Evolutionary conservation across 2,888 invertebrate species (phyloP), one percentile per base, ranked within the genome.

Genomic region (Proisotoma minuta): DNA sequence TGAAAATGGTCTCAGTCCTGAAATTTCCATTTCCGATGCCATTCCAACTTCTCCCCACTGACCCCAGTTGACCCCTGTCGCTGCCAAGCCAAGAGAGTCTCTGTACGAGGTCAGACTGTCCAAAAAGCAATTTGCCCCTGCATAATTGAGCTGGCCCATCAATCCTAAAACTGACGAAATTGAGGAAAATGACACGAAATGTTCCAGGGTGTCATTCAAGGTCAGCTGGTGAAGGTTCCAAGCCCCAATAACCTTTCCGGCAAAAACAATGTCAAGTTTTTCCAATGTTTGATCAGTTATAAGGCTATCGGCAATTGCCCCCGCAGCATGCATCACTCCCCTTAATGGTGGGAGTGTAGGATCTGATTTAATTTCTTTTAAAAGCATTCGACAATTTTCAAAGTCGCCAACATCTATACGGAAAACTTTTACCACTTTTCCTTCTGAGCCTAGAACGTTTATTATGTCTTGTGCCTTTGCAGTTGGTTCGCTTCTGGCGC

Each of bases 141-240:
- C 54, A 34, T 67, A 62, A 43, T 63, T 63, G 8, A 39, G 15
- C 51, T 67, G 66, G 15, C 68, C 68, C 4, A 65, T 49, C 15
- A 53, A 43, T 0, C 62, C 64, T 12, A 62, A 60, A 4, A 59
- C 4, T n/a, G 60, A 39, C 12, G 60, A 58, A 4, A 65, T 49
- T 0, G 65, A 65, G 1, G 65, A 65, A 51, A 65, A 68, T 12
- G 65, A 15, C 1, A 68, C 65, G 50, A 68, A 68, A 28, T 63
- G 63, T 39, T 68, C 68, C 57, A 68, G 52, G 5, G 18, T 26
- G 24, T 23, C 39, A 10, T 59, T 26, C 56, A 60, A 53, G 2
- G 67, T 68, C n/a, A 65, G 26, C 5, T 60, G 29, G 29, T 68
- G 65, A 10, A 68, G 40, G 54, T 63, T 61, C 51, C 53, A 50